Evolutionary conservation across 2,113 vertebrate genomes (phyloP).

Genomic region (Dermatemys mawii): DNA sequence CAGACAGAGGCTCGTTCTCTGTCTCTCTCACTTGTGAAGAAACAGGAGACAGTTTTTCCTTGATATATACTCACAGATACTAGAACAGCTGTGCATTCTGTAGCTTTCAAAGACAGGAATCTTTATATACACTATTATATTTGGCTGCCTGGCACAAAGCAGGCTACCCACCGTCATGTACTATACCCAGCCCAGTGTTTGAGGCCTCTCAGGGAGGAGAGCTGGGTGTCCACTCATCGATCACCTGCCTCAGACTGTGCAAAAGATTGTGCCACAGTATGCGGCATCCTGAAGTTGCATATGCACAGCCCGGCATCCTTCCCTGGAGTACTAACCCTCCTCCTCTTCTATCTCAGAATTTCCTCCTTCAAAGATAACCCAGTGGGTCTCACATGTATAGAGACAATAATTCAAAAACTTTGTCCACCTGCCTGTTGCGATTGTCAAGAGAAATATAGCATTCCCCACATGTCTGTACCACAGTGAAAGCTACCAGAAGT

Average conservation of each 20-base stretch:
- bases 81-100: background rate
- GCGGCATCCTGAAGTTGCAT: background rate
- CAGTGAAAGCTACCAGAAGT: background rate
- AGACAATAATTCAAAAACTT: background rate
- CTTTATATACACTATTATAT: background rate
- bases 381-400: no score
- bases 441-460: background rate
- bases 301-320: no score
- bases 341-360: background rate
- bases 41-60: background rate
- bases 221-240: background rate
- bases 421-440: background rate
- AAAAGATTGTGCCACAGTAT: background rate
- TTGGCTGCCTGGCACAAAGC: background rate
- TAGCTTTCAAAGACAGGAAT: background rate
- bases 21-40: background rate
- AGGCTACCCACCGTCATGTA: background rate
- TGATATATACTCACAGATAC: background rate
- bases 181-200: background rate
- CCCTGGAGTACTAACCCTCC: background rate
- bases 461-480: background rate
- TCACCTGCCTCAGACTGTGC: background rate
- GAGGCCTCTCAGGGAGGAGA: no score
- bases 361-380: background rate
- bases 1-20: background rate